phyloP scores from a whole-genome alignment of 2,113 vertebrate species.

The Embiotoca jacksoni region DNA sequence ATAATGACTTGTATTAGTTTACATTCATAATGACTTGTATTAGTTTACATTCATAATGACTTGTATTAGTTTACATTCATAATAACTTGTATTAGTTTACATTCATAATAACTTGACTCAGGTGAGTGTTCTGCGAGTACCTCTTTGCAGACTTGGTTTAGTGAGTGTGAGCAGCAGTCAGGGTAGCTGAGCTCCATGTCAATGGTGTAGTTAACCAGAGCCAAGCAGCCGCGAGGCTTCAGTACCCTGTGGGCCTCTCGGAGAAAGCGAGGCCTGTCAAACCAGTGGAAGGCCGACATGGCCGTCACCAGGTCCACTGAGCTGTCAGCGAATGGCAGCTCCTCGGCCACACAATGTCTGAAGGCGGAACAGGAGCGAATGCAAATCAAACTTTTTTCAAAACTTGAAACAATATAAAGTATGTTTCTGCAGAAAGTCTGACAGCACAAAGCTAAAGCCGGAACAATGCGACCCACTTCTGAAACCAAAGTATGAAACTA shows the following conservation, averaged over 20 bases:
- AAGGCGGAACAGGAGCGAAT: not conserved
- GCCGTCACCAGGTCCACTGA: conserved; percentile 85
- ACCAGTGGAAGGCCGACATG: conserved; percentile 89
- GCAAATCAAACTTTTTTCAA: not conserved
- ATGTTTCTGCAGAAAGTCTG: not conserved
- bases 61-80: not conserved
- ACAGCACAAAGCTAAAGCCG: not conserved
- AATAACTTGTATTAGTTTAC: not conserved
- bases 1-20: not conserved
- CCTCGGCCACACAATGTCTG: conserved; percentile 83
- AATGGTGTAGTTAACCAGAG: conserved; percentile 83
- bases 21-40: not conserved
- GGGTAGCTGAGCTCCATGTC: conserved; percentile 81
- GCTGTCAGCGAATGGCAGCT: conserved; percentile 79
- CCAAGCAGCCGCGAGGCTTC: conserved; percentile 83
- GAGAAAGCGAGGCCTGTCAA: conserved; percentile 81
- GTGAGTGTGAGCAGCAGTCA: conserved; percentile 72
- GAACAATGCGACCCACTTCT: conserved; percentile 19
- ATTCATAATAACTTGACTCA: not conserved
- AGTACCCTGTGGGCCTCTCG: conserved; percentile 83
- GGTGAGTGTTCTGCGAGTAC: conserved; percentile 59
- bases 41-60: not conserved
- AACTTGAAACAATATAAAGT: not conserved
- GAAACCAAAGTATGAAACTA: not conserved
- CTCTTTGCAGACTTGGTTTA: conserved; percentile 83